Evolutionary conservation across 1,140 invertebrate genomes (phyloP).

Genomic region (Bombus balteatus): DNA sequence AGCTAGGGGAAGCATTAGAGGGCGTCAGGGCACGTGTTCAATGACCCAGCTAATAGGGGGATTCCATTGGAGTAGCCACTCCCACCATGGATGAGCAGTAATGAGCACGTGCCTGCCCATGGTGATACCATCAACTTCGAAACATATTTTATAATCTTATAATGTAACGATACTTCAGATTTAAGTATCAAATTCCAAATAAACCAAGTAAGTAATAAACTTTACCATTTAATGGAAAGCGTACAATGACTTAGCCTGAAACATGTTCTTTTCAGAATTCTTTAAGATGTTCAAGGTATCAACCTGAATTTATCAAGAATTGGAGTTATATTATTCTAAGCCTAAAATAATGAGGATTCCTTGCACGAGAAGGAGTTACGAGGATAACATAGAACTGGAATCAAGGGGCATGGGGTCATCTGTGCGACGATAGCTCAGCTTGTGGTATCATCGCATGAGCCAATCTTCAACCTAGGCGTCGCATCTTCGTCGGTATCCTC

Average conservation of each 20-base stretch:
- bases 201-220: neutral
- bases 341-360: neutral
- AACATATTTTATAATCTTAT: conserved; percentile 43
- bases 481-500: neutral
- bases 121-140: conserved; percentile 63
- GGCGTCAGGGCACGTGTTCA: conserved; percentile 11
- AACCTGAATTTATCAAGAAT: neutral
- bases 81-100: conserved; percentile 46
- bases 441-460: conserved; percentile 58
- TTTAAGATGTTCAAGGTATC: neutral
- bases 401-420: conserved; percentile 64
- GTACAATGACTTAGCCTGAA: neutral
- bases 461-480: conserved; percentile 57
- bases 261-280: neutral
- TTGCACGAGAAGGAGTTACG: neutral
- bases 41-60: conserved; percentile 48
- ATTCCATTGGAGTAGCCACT: conserved; percentile 22
- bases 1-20: neutral
- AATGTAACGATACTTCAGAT: neutral
- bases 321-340: neutral
- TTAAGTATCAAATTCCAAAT: neutral
- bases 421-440: conserved; percentile 61
- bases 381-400: conserved; percentile 35
- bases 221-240: neutral
- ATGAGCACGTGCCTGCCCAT: conserved; percentile 66